These are phyloP conservation scores for Bhutanitis thaidina DNA, from an alignment of 2,888 invertebrate genomes.

Conservation along the genomic window DNA sequence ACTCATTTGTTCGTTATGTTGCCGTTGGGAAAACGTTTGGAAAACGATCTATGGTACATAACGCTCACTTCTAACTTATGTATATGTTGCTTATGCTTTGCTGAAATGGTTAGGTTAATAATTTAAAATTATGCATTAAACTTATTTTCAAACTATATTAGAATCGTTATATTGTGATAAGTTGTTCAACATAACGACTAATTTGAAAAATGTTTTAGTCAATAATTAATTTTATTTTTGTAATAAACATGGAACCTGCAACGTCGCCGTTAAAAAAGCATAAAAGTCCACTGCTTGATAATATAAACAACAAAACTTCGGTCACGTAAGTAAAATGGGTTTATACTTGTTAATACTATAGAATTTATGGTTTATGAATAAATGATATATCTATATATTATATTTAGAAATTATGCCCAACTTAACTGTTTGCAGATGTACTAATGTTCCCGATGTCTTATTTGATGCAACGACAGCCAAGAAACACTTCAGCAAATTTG, in stretches of 20 bases:
- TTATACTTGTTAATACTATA: background rate
- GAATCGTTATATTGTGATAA: too few relatives aligned
- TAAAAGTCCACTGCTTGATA: conserved; percentile 48
- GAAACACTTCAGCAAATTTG: conserved; percentile 85
- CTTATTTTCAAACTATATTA: too few relatives aligned
- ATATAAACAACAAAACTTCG: conserved; percentile 55
- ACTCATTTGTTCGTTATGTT: too few relatives aligned
- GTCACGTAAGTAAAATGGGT: conserved; percentile 59
- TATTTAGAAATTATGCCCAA: conserved; percentile 7
- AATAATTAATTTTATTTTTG: too few relatives aligned
- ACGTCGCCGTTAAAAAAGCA: conserved; percentile 49
- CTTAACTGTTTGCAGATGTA: conserved; percentile 67
- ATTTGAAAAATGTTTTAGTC: too few relatives aligned
- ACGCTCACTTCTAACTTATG: too few relatives aligned
- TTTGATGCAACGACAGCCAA: conserved; percentile 81
- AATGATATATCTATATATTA: background rate
- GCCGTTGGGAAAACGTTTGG: too few relatives aligned
- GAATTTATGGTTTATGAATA: background rate
- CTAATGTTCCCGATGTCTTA: conserved; percentile 82
- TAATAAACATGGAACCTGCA: conserved; percentile 38
- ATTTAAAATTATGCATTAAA: too few relatives aligned
- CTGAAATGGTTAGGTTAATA: too few relatives aligned
- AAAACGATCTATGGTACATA: too few relatives aligned
- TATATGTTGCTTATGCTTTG: too few relatives aligned
- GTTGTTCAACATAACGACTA: too few relatives aligned